Evolutionary conservation across 2,113 vertebrate genomes (phyloP).

Genomic region (Marmota flaviventris): DNA sequence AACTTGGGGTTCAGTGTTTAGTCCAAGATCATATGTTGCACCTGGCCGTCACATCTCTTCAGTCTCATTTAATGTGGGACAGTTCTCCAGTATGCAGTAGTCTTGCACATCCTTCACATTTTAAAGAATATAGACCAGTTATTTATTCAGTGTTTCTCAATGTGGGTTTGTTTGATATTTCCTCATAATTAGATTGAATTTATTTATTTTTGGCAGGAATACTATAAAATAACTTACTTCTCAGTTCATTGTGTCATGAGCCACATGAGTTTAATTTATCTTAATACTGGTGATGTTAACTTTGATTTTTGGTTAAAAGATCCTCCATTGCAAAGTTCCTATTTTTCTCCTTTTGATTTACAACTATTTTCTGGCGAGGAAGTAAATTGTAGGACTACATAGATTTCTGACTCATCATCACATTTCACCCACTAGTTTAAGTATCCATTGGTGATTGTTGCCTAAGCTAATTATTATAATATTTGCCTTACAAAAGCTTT

Average conservation of each 20-base stretch:
- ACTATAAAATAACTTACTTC: background rate
- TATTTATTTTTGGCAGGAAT: background rate
- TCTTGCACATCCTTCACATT: background rate
- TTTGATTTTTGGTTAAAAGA: background rate
- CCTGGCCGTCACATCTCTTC: background rate
- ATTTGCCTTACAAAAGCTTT: background rate
- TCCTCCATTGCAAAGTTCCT: background rate
- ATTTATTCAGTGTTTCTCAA: background rate
- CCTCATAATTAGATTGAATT: background rate
- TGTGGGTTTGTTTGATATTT: background rate
- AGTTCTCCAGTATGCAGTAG: background rate
- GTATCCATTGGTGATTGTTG: background rate
- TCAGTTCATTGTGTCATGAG: background rate
- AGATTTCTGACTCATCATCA: background rate
- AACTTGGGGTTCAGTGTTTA: background rate
- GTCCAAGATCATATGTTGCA: background rate
- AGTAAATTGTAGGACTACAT: background rate
- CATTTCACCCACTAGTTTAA: background rate
- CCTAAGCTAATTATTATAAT: background rate
- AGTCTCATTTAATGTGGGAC: slow-evolving; percentile 6
- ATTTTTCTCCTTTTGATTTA: background rate
- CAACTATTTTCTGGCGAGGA: background rate
- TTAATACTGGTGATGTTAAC: background rate
- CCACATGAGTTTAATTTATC: background rate
- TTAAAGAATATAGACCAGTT: background rate